phyloP scores from a whole-genome alignment of 2,888 invertebrate genomes.

The Chrysolina haemoptera region DNA sequence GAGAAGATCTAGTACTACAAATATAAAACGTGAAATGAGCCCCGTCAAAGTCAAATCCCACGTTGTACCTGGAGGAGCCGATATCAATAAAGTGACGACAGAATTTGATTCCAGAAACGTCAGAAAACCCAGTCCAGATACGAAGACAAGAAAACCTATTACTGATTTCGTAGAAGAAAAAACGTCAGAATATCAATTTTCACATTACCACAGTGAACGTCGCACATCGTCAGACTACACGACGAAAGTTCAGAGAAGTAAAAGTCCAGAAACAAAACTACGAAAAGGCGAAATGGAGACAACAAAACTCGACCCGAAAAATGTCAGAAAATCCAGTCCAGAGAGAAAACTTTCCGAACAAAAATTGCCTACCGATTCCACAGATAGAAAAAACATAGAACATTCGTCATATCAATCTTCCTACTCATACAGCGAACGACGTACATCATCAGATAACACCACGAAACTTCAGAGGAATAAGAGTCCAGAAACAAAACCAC shows the following conservation, averaged over 20 bases:
- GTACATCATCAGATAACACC: slow-evolving; percentile 52
- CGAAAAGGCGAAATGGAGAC: slow-evolving; percentile 2
- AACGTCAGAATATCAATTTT: slow-evolving; percentile 54
- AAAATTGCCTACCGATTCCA: slow-evolving; percentile 23
- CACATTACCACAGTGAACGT: slow-evolving; percentile 55
- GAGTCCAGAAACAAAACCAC: slow-evolving; percentile 3
- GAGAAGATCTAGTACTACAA: slow-evolving; percentile 25
- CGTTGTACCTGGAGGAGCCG: slow-evolving; percentile 11
- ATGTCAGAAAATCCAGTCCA: slow-evolving; percentile 41
- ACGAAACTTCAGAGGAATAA: slow-evolving; percentile 10
- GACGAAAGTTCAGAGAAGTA: slow-evolving; percentile 23
- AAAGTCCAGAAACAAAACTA: not conserved
- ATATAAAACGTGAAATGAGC: slow-evolving; percentile 25
- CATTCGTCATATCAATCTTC: slow-evolving; percentile 18
- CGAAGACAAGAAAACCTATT: not conserved
- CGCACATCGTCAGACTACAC: slow-evolving; percentile 53
- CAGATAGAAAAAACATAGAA: slow-evolving; percentile 26
- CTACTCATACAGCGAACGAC: slow-evolving; percentile 55
- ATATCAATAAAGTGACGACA: not conserved
- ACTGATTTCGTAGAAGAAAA: not conserved
- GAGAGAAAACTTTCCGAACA: slow-evolving; percentile 33
- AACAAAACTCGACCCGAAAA: no score
- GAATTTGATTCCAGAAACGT: not conserved
- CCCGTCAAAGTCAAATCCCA: slow-evolving; percentile 17
- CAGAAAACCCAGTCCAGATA: not conserved